Evolutionary conservation across 2,888 invertebrate species (phyloP), one percentile per base, ranked within the genome.

Genomic region (Allygus modestus): DNA sequence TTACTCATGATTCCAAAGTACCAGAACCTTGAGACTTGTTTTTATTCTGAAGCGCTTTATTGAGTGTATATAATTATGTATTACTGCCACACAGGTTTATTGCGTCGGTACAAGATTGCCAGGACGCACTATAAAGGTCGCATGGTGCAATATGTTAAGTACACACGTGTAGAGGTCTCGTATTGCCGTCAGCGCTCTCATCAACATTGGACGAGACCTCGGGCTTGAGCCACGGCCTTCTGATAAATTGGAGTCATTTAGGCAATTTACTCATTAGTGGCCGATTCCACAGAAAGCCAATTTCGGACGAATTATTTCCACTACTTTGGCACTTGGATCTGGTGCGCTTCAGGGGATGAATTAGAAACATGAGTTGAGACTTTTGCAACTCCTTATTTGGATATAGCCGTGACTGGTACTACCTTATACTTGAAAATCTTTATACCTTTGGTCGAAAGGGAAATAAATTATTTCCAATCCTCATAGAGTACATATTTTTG

Each of bases 201-300:
- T 77, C 41, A 77, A 5, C 77, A 77, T 77, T n/a, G 9, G 71
- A 5, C 43, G 51, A n/a, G 43, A 51, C 46, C 51, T 43, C 77
- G 51, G 20, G 15, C 23, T 11, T 17, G 28, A 28, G 77, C 77
- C 77, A 43, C 46, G 77, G 77, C 15, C 51, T 20, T 77, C 77
- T 77, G 77, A 77, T 77, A 43, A 77, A 77, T 77, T 77, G 77
- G 77, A 20, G 46, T 15, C 37, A 77, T 46, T 77, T 77, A 7
- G 46, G 26, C 77, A 77, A 77, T 77, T 77, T 77, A 77, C 41
- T 77, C 77, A 77, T 77, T 77, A 77, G n/a, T 1, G 51, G 7
- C 51, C 26, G 41, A 46, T 77, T 77, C 77, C 46, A 28, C 26
- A 17, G 65, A 65, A 65, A 65, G 51, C 77, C 77, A 77, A 43